A percentile compares a stretch with the other conserved stretches of the same genome.
phyloP scores from a whole-genome alignment of 1,140 invertebrate species.

The Ptiloglossa arizonensis region DNA sequence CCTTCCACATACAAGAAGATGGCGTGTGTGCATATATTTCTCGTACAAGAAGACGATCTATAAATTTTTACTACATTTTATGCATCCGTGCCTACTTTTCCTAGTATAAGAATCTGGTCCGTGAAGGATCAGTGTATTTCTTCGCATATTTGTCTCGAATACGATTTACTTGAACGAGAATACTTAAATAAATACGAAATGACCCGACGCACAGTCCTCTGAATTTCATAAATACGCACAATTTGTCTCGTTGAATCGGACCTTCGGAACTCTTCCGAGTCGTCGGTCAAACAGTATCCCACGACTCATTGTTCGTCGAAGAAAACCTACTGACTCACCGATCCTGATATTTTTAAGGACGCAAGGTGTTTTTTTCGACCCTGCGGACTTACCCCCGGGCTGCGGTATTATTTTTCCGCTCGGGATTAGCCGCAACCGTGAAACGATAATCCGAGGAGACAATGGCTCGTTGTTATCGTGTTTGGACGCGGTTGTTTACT shows the following conservation, averaged over 20 bases:
- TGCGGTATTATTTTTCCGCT: constrained; percentile 1
- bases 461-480: constrained; percentile 14
- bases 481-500: constrained; percentile 18
- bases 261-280: neutral
- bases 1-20: too few species aligned
- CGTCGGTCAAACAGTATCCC: neutral
- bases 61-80: too few species aligned
- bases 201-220: neutral
- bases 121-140: too few species aligned
- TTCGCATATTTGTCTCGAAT: neutral
- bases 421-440: constrained; percentile 11
- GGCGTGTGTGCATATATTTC: too few species aligned
- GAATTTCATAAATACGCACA: neutral
- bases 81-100: too few species aligned
- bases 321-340: neutral
- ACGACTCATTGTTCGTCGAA: neutral
- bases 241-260: neutral
- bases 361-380: constrained; percentile 3
- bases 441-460: constrained; percentile 20
- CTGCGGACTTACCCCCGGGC: neutral
- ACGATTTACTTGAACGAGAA: too few species aligned
- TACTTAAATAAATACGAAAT: too few species aligned
- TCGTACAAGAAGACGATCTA: too few species aligned
- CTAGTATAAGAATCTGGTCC: too few species aligned
- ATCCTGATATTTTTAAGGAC: neutral